phyloP scores from a whole-genome alignment of 2,888 invertebrate species.

The Pseudococcus jackbeardsleyi region DNA sequence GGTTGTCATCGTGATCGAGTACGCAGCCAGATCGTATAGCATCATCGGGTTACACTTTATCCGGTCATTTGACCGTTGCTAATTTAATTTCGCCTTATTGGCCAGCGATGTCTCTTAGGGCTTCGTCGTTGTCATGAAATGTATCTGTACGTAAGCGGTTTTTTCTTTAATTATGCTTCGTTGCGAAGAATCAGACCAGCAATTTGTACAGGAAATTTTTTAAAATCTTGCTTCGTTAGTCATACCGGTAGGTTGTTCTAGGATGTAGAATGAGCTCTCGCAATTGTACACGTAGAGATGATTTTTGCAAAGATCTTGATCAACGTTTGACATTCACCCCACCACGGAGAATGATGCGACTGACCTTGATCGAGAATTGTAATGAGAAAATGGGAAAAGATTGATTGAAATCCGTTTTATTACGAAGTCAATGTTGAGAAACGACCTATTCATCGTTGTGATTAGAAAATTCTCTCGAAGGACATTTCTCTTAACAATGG shows the following conservation, averaged over 20 bases:
- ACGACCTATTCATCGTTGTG: not conserved
- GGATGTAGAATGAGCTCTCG: not conserved
- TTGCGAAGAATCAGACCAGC: not conserved
- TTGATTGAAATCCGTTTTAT: constrained; percentile 18
- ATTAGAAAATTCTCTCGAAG: not conserved
- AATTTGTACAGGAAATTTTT: constrained; percentile 15
- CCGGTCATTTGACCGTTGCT: constrained; percentile 48
- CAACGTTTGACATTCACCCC: constrained; percentile 45
- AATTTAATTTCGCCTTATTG: constrained; percentile 34
- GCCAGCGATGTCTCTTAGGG: not conserved
- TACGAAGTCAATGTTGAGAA: not conserved
- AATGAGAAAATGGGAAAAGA: constrained; percentile 39
- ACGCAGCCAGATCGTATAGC: not conserved
- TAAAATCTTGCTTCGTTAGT: not conserved
- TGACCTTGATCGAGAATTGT: constrained; percentile 38
- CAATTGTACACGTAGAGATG: not conserved
- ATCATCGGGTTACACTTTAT: constrained; percentile 46
- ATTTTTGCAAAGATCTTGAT: constrained; percentile 52
- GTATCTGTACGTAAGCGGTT: not conserved
- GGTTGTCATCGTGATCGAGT: constrained; percentile 4
- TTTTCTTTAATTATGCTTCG: not conserved
- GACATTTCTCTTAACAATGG: not conserved
- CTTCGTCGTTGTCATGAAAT: not conserved
- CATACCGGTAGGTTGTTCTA: not conserved
- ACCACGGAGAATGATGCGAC: constrained; percentile 21